Conservation (phyloP, 2,113 vertebrate genomes). For the Engystomops pustulosus region DNA sequence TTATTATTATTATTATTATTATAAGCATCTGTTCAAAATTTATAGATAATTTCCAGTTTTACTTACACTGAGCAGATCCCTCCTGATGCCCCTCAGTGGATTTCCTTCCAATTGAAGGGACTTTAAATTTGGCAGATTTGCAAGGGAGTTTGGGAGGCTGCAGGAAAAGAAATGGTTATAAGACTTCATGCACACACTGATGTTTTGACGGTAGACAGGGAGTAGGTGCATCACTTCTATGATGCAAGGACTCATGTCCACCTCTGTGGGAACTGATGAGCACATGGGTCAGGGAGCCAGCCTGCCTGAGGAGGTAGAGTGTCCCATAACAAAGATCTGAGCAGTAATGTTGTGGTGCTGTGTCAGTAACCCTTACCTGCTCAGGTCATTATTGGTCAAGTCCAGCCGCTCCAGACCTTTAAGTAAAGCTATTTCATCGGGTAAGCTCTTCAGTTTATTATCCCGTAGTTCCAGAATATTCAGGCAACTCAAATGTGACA, state of each 20-base stretch:
- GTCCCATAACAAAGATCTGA: too few relatives aligned
- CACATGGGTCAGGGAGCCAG: too few relatives aligned
- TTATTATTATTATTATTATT: too few relatives aligned
- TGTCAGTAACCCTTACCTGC: conserved; percentile 85
- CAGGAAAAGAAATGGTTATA: too few relatives aligned
- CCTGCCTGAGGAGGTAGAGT: too few relatives aligned
- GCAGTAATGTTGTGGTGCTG: too few relatives aligned
- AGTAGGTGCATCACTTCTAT: too few relatives aligned
- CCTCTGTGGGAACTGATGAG: too few relatives aligned
- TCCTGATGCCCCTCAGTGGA: conserved; percentile 88
- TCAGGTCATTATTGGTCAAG: conserved; percentile 91
- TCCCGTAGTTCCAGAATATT: conserved; percentile 89
- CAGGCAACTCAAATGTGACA: conserved; percentile 80
- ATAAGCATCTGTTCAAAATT: too few relatives aligned
- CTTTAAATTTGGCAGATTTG: conserved; percentile 86
- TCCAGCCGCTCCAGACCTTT: conserved; percentile 88
- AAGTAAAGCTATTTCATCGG: conserved; percentile 83
- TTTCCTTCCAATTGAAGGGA: conserved; percentile 90
- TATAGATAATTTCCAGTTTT: neutral
- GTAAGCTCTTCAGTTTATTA: conserved; percentile 89
- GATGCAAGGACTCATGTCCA: too few relatives aligned
- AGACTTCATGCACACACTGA: too few relatives aligned
- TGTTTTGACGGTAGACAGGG: too few relatives aligned
- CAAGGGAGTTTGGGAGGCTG: conserved; percentile 87
- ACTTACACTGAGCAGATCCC: conserved; percentile 88